phyloP scores from a whole-genome alignment of 1,140 invertebrate species.

The Drosophila parabipectinata region DNA sequence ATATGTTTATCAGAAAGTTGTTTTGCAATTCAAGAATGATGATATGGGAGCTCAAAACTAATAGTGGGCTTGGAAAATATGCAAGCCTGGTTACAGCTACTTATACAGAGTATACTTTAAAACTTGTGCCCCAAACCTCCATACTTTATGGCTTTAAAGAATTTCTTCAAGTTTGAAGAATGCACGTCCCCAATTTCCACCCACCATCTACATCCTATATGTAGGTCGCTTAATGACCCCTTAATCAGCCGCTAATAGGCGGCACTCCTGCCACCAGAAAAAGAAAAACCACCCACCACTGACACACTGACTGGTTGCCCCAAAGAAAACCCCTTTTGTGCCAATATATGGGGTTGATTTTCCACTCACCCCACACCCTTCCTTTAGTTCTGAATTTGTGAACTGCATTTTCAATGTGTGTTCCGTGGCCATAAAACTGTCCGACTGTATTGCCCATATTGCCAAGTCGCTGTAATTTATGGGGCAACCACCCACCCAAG shows the following conservation, averaged over 20 bases:
- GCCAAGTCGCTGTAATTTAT: conserved; percentile 70
- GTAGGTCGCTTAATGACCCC: conserved; percentile 49
- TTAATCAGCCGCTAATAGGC: conserved; percentile 45
- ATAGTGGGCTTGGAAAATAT: too few species aligned
- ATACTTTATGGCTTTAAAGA: neutral
- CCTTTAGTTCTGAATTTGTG: conserved; percentile 13
- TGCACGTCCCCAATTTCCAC: neutral
- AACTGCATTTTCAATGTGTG: conserved; percentile 36
- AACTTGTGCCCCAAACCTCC: too few species aligned
- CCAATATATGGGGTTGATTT: neutral
- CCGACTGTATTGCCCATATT: conserved; percentile 47
- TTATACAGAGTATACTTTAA: too few species aligned
- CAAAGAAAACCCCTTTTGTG: conserved; percentile 5
- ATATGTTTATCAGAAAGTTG: conserved; percentile 31
- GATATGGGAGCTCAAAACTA: too few species aligned
- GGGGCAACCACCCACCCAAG: conserved; percentile 24
- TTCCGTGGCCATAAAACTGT: conserved; percentile 75
- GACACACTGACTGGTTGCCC: conserved; percentile 29
- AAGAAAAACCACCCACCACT: conserved; percentile 20
- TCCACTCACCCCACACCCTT: neutral
- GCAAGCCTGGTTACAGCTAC: too few species aligned
- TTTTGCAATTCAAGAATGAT: conserved; percentile 4
- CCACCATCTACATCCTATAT: conserved; percentile 1
- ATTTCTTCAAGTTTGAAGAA: neutral
- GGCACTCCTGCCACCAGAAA: conserved; percentile 25